Evolutionary conservation across 2,113 vertebrate genomes (phyloP), one percentile per base, ranked within the genome.

Genomic region (Tylochromis polylepis): DNA sequence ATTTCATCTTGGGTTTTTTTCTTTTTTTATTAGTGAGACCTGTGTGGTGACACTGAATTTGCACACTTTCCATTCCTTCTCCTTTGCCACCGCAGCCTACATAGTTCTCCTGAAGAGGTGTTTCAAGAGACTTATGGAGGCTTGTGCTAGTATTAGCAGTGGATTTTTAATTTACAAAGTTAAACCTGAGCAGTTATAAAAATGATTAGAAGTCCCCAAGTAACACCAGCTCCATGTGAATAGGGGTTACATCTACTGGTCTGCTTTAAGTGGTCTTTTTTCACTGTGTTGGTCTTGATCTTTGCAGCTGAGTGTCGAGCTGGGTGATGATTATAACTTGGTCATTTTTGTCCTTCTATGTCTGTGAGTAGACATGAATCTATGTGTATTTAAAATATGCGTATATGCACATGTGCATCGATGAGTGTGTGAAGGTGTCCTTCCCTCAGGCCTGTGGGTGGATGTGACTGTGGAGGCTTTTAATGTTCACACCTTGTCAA

Each of bases 401-500:
- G 77, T 82, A 53, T 18, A 34, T 60, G 38, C 31, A 43, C 34
- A 24, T 81, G 79, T 85, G 79, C 36, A 22, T 57, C 3, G n/a
- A 38, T 20, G 58, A 70, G 81, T 87, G 67, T 84, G 85, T 84
- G 85, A 95, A 94, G 86, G 92, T 95, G 94, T 86, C 94, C 90
- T 95, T 94, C 90, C 85, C 87, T 81, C 11, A 90, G 83, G 88
- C 78, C 78, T 57, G 22, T 82, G 31, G 67, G 85, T 84, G 77
- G 88, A 85, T 88, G 87, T 87, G 92, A 90, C 88, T 75, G 46
- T 83, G 86, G 87, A 93, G 86, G 91, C 92, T 93, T 94, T 95
- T 92, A 92, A 90, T 93, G 93, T 94, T 94, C 91, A 93, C 94
- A 95, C 93, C 93, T 94, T 94, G 94, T 95, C 94, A 95, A 85